A percentile compares a stretch with the other conserved stretches of the same genome.
phyloP scores from a whole-genome alignment of 1,140 invertebrate genomes.

The Kradibia gibbosae region DNA sequence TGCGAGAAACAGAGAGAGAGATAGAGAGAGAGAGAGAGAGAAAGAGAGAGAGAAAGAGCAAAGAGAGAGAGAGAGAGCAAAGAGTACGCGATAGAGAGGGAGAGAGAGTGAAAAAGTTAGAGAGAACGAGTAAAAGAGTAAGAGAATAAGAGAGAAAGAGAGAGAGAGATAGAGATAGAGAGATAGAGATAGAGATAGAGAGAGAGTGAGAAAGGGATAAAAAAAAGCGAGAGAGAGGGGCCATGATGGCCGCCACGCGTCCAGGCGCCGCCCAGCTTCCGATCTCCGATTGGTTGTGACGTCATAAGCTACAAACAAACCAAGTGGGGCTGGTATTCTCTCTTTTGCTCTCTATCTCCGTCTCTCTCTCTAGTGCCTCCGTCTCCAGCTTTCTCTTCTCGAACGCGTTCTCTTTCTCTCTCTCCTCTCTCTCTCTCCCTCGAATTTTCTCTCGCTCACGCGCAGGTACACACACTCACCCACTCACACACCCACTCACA shows the following conservation, averaged over 20 bases:
- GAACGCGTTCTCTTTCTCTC: neutral
- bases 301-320: slow-evolving; percentile 1
- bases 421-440: neutral
- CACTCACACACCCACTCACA: too few relatives aligned
- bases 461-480: too few relatives aligned
- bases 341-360: neutral
- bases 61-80: neutral
- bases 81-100: neutral
- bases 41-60: neutral
- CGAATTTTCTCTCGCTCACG: neutral
- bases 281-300: slow-evolving; percentile 42
- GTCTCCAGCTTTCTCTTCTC: too few relatives aligned
- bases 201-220: neutral
- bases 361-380: neutral
- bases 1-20: neutral
- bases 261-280: slow-evolving; percentile 33
- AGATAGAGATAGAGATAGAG: neutral
- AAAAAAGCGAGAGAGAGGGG: neutral
- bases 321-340: neutral
- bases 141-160: neutral
- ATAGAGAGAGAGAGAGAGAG: neutral
- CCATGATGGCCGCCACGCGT: slow-evolving; percentile 34
- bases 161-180: neutral
- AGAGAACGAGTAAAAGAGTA: neutral
- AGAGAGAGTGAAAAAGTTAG: neutral